A percentile compares a stretch with the other conserved stretches of the same genome.
These are phyloP conservation scores for Amblyopsis rosae DNA, from an alignment of 2,113 vertebrate genomes.

Conservation along the genomic window DNA sequence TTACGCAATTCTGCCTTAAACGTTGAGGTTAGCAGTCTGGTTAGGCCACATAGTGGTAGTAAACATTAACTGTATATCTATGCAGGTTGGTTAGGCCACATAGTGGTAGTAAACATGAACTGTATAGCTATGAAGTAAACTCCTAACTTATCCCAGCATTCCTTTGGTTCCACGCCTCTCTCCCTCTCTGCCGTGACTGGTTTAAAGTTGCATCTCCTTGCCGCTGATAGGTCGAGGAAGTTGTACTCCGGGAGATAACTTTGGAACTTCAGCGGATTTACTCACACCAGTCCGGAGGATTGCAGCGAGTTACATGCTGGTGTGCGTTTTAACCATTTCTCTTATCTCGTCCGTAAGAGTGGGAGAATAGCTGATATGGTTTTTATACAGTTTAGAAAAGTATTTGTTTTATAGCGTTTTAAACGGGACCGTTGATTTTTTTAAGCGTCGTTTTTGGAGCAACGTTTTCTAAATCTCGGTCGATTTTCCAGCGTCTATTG, in stretches of 20 bases:
- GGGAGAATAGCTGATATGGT: slow-evolving; percentile 55
- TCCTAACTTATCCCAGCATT: neutral
- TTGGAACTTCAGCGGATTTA: slow-evolving; percentile 9
- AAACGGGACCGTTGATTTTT: neutral
- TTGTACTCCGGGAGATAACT: slow-evolving; percentile 58
- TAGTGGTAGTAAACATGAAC: neutral
- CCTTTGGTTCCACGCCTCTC: slow-evolving; percentile 29
- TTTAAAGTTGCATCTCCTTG: slow-evolving; percentile 74
- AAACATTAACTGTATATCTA: slow-evolving; percentile 32
- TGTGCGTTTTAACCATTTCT: neutral
- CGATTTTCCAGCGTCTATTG: neutral
- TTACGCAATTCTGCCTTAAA: too few species aligned
- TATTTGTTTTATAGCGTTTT: slow-evolving; percentile 27
- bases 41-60: neutral
- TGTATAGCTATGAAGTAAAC: slow-evolving; percentile 39
- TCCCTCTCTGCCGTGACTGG: slow-evolving; percentile 62
- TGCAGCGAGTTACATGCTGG: neutral
- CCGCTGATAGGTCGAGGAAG: slow-evolving; percentile 69
- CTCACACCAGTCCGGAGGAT: slow-evolving; percentile 25
- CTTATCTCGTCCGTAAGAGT: slow-evolving; percentile 26
- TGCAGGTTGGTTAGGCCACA: neutral
- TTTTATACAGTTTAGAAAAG: slow-evolving; percentile 5
- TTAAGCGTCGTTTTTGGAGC: slow-evolving; percentile 30
- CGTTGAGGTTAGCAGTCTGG: too few species aligned
- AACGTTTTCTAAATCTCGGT: neutral